Base-by-base conservation (phyloP, 2,888 invertebrate genomes). In the Diaphora mendica region DNA sequence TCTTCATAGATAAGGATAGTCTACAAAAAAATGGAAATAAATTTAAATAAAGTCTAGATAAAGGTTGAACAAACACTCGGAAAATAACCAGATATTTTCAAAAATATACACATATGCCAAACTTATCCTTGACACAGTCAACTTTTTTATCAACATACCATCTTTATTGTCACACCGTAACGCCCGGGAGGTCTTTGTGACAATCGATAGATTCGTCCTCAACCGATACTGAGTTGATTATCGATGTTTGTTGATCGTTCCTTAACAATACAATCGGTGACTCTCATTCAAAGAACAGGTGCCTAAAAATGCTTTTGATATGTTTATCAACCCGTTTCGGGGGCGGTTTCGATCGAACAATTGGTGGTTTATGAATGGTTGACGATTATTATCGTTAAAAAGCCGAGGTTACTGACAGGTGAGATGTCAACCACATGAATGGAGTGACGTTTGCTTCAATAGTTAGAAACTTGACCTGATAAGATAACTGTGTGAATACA, bases 321-420 rank as follows among this genome's bases (percentile, higher is more conserved):
- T 95, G 93, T 95, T 95, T 95, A 95, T 95, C 94, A 94, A 93
- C 92, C 92, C 93, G 92, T 94, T 93, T 88, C 85, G 92, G 91
- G 93, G 94, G 93, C 90, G 91, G 90, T 90, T 91, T 90, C 88
- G 88, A 77, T 20, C 82, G 88, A 92, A 94, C 93, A 94, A 94
- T 93, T 86, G 88, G 85, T 87, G 88, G 88, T 89, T 92, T 89
- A 85, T 93, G 92, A 94, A 94, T 94, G 92, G 91, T 85, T 86
- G 89, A 88, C 89, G 93, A 94, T 94, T 91, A 89, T 92, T 92
- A 94, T 94, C 93, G 88, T 91, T 87, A 84, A 90, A 91, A 90
- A 90, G 86, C 86, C 85, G 92, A 92, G 94, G 94, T 95, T 93
- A 94, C 88, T 92, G 95, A 94, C 95, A 95, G 95, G 95, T 95